Percentiles rank a stretch among this genome's conserved stretches.
phyloP scores from a whole-genome alignment of 1,140 invertebrate genomes.

The Drosophila paulistorum region DNA sequence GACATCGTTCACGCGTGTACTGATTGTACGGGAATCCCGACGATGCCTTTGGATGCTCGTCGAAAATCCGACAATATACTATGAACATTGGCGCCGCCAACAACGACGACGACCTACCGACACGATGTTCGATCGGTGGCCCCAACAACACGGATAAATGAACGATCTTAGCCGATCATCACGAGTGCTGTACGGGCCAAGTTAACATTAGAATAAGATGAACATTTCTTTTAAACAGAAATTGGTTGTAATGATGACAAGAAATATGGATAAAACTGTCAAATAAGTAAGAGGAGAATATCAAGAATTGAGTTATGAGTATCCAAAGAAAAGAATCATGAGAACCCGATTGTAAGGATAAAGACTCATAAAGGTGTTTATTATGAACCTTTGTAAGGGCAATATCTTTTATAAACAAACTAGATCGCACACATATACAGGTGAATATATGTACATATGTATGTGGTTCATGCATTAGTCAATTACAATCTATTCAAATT shows the following conservation, averaged over 20 bases:
- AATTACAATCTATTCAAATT: constrained; percentile 37
- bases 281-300: too few species aligned
- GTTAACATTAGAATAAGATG: too few species aligned
- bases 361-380: too few species aligned
- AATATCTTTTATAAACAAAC: too few species aligned
- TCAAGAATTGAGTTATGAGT: too few species aligned
- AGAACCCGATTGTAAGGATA: too few species aligned
- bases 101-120: not conserved
- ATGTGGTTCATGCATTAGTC: not conserved
- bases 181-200: not conserved
- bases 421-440: too few species aligned
- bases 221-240: too few species aligned
- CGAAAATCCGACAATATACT: constrained; percentile 18
- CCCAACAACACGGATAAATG: not conserved
- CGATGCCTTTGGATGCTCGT: constrained; percentile 42
- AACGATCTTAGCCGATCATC: not conserved
- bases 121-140: not conserved
- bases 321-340: too few species aligned
- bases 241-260: too few species aligned
- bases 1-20: constrained; percentile 77
- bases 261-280: too few species aligned
- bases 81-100: constrained; percentile 7
- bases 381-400: too few species aligned
- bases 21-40: constrained; percentile 40
- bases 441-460: not conserved